These are phyloP conservation scores for Glomeris maerens DNA, from an alignment of 1,140 invertebrate genomes.

Conservation along the genomic window DNA sequence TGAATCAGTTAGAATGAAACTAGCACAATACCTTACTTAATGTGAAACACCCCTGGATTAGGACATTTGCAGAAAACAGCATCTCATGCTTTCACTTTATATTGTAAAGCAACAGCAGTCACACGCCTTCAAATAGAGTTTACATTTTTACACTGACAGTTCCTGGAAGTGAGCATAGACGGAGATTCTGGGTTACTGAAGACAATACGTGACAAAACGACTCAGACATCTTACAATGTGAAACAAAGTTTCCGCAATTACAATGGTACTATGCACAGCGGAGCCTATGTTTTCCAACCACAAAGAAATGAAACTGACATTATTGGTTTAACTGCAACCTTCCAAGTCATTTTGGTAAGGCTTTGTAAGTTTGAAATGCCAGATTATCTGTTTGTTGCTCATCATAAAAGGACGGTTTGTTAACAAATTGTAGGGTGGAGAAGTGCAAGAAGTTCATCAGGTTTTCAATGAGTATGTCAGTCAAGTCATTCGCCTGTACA, in stretches of 20 bases:
- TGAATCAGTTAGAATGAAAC: too few relatives aligned
- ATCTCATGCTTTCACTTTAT: too few relatives aligned
- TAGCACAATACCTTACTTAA: too few relatives aligned
- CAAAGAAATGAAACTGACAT: conserved; percentile 22
- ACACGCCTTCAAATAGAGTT: too few relatives aligned
- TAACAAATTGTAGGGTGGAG: not conserved
- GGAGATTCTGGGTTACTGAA: conserved; percentile 24
- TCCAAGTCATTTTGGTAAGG: not conserved
- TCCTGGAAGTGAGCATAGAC: conserved; percentile 27
- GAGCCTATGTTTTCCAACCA: conserved; percentile 78
- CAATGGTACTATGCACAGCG: conserved; percentile 30
- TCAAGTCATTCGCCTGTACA: conserved; percentile 63
- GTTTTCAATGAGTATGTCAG: conserved; percentile 56
- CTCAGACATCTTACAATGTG: conserved; percentile 27
- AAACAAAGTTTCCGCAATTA: conserved; percentile 64
- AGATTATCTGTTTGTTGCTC: too few relatives aligned
- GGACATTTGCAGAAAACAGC: too few relatives aligned
- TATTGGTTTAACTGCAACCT: not conserved
- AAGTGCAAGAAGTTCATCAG: conserved; percentile 46
- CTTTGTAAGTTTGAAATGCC: too few relatives aligned
- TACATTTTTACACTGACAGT: too few relatives aligned
- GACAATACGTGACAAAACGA: conserved; percentile 26
- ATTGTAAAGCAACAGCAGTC: too few relatives aligned
- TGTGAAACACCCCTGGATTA: too few relatives aligned
- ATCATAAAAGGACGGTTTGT: too few relatives aligned